Base-by-base conservation (phyloP, 2,888 invertebrate species). In the Sarcophaga variegata region DNA sequence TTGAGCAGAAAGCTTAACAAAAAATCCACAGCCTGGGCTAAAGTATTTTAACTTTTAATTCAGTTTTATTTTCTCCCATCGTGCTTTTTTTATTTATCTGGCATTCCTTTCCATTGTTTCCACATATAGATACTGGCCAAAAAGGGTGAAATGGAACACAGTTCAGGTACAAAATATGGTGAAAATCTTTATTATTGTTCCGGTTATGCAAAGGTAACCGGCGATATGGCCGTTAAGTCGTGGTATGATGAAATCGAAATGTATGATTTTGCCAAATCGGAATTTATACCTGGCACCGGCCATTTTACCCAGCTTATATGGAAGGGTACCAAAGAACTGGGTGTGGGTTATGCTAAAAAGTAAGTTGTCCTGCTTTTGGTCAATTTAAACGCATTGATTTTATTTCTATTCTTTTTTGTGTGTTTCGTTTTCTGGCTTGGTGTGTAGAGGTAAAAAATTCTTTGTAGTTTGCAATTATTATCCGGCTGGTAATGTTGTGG, bases 131-230 rank as follows among this genome's bases (percentile, higher is more conserved):
- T 37, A 8, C 8, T 37, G 37, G 37, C 37, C 37, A 37, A 10
- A 37, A 37, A 37, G 8, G 37, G 37, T 37, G 37, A 37, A 77
- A 47, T 25, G 77, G 45, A 69, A 45, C 67, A 69, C 25, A 77
- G 77, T n/a, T 6, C 67, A 1, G 45, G 22, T 17, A 11, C 20
- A 4, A 77, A 27, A 14, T 77, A 77, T 25, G 77, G 77, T 14
- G 67, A 77, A 59, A 77, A 77, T 77, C 45, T 77, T 2, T 77
- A 66, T 45, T 67, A 17, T 67, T 69, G 77, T 69, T 67, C 17
- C 12, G 77, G 67, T 17, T n/a, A 17, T 47, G 5, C 60, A 0
- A 45, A 69, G 11, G 14, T 60, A 17, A 77, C 67, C 10, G 67
- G 77, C 3, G 67, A 77, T 77, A 67, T 77, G 67, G 45, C 60